A percentile compares a stretch with the other conserved stretches of the same genome.
Evolutionary conservation across 2,888 invertebrate species (phyloP).

Genomic region (Hoplodrina blanda): DNA sequence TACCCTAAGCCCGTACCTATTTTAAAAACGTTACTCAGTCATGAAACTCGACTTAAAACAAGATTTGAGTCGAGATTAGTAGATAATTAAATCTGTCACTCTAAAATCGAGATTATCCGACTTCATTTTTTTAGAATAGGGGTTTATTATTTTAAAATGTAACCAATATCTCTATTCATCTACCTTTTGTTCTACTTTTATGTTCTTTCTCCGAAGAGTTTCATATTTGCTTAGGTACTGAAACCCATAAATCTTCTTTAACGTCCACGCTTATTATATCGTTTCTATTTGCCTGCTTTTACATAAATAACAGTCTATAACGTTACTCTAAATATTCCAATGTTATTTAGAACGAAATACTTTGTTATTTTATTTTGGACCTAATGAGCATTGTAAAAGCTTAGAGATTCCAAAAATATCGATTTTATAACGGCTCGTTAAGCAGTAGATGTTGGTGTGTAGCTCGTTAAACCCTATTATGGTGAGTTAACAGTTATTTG

Average conservation of each 20-base stretch:
- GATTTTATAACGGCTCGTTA: slow-evolving; percentile 47
- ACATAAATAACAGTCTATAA: slow-evolving; percentile 53
- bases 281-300: slow-evolving; percentile 47
- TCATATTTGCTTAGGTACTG: slow-evolving; percentile 47
- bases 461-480: slow-evolving; percentile 48
- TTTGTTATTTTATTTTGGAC: slow-evolving; percentile 45
- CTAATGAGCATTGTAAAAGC: slow-evolving; percentile 39
- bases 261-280: slow-evolving; percentile 40
- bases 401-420: slow-evolving; percentile 53
- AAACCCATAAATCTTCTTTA: slow-evolving; percentile 49
- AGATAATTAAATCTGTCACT: slow-evolving; percentile 10
- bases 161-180: background rate
- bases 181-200: slow-evolving; percentile 10
- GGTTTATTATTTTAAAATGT: background rate
- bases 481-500: slow-evolving; percentile 35
- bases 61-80: slow-evolving; percentile 24
- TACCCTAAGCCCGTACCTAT: background rate
- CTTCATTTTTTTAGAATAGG: background rate
- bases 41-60: slow-evolving; percentile 11
- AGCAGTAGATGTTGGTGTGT: slow-evolving; percentile 28
- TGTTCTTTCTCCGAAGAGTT: slow-evolving; percentile 18
- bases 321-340: slow-evolving; percentile 24
- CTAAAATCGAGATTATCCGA: slow-evolving; percentile 5
- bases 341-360: slow-evolving; percentile 28
- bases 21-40: background rate